These are phyloP conservation scores for Capitella teleta DNA, from an alignment of 1,140 invertebrate genomes.

Conservation along the genomic window DNA sequence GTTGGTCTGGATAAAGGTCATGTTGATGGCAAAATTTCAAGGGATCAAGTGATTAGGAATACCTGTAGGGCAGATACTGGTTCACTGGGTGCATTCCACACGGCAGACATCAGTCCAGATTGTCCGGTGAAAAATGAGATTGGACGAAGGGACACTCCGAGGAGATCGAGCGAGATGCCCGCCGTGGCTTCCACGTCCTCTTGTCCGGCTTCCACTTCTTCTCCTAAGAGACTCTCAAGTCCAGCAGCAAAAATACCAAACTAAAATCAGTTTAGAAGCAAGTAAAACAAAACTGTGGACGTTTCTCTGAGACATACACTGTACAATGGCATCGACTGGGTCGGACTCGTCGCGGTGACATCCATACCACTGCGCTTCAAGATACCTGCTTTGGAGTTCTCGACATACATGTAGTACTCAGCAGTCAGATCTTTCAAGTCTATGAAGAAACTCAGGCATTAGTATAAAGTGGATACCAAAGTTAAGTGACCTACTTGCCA, in stretches of 20 bases:
- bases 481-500: conserved; percentile 23
- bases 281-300: too few relatives aligned
- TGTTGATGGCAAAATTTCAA: conserved; percentile 1
- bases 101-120: conserved; percentile 75
- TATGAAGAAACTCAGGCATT: background rate
- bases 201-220: conserved; percentile 19
- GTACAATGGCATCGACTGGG: conserved; percentile 5
- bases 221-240: conserved; percentile 50
- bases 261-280: too few relatives aligned
- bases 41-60: conserved; percentile 6
- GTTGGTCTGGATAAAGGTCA: conserved; percentile 48
- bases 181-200: conserved; percentile 51
- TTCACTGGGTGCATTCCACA: conserved; percentile 60
- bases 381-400: conserved; percentile 29
- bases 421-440: background rate
- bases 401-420: conserved; percentile 31
- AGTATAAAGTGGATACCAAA: background rate
- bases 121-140: conserved; percentile 76
- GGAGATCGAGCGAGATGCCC: conserved; percentile 69
- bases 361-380: conserved; percentile 39
- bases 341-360: conserved; percentile 14
- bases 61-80: conserved; percentile 70
- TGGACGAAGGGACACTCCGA: conserved; percentile 66
- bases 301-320: conserved; percentile 8
- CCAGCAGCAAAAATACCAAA: conserved; percentile 72